These are phyloP conservation scores for Clarias gariepinus DNA, from an alignment of 2,113 vertebrate species.

Conservation along the genomic window DNA sequence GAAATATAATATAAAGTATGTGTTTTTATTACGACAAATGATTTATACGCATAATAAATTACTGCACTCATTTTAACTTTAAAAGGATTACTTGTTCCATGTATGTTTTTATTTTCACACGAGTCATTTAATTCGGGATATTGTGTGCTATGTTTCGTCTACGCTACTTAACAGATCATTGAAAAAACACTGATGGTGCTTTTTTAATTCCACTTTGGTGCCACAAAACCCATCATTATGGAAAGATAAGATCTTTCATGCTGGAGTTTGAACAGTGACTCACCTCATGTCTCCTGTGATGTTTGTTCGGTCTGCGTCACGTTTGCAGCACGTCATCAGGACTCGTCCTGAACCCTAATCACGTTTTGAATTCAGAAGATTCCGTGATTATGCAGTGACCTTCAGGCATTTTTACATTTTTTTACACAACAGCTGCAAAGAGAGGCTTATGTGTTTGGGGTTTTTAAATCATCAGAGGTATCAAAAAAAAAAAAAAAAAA, in stretches of 20 bases:
- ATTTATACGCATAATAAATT: background rate
- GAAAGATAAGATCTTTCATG: background rate
- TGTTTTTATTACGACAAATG: background rate
- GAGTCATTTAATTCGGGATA: background rate
- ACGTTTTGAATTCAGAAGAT: background rate
- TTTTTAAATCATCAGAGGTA: too few species aligned
- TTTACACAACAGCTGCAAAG: slow-evolving; percentile 1
- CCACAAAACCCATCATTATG: too few species aligned
- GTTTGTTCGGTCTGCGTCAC: background rate
- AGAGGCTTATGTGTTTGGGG: background rate
- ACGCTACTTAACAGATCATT: too few species aligned
- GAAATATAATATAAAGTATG: background rate
- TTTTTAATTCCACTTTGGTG: too few species aligned
- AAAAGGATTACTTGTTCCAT: background rate
- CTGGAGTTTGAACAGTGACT: background rate
- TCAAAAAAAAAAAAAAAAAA: background rate
- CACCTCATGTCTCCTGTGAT: background rate
- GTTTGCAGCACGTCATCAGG: background rate
- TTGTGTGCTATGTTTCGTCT: too few species aligned
- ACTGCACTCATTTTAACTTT: background rate
- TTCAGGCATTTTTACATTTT: background rate
- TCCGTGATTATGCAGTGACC: background rate
- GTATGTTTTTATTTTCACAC: background rate
- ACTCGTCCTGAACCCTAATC: background rate
- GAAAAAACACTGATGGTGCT: too few species aligned